Conservation (phyloP, 2,888 invertebrate species). For the Cantharis flavilabris region DNA sequence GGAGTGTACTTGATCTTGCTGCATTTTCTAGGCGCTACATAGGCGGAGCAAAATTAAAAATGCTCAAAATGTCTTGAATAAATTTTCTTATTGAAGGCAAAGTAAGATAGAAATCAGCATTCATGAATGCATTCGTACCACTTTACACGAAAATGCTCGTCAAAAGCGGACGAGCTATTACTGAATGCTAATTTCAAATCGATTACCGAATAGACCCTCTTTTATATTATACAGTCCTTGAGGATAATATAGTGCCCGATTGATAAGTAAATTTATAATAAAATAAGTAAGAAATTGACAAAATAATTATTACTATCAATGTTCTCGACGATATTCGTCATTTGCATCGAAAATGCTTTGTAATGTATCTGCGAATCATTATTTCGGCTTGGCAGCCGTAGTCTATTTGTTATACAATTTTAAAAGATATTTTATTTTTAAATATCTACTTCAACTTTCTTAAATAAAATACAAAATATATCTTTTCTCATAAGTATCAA, state of each 20-base stretch:
- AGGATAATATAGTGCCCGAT: neutral
- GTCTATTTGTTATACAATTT: neutral
- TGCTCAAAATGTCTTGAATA: constrained; percentile 33
- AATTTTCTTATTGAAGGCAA: constrained; percentile 36
- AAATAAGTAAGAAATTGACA: neutral
- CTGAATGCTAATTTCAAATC: constrained; percentile 43
- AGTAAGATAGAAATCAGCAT: constrained; percentile 37
- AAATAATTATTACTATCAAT: neutral
- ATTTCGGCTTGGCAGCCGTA: neutral
- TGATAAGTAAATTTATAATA: neutral
- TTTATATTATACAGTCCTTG: constrained; percentile 10
- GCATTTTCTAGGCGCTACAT: constrained; percentile 10
- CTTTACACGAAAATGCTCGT: constrained; percentile 33
- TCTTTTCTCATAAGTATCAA: neutral
- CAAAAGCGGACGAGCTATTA: constrained; percentile 38
- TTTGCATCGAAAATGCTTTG: neutral
- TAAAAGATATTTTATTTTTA: neutral
- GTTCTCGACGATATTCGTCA: neutral
- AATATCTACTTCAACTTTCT: neutral
- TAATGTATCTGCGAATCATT: neutral
- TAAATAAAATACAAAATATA: neutral
- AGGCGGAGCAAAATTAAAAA: constrained; percentile 25
- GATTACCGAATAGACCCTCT: constrained; percentile 33
- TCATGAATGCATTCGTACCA: constrained; percentile 39
- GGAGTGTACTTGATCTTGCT: constrained; percentile 23